These are phyloP conservation scores for Cryptus viduatorius DNA, from an alignment of 2,888 invertebrate species.

Conservation along the genomic window DNA sequence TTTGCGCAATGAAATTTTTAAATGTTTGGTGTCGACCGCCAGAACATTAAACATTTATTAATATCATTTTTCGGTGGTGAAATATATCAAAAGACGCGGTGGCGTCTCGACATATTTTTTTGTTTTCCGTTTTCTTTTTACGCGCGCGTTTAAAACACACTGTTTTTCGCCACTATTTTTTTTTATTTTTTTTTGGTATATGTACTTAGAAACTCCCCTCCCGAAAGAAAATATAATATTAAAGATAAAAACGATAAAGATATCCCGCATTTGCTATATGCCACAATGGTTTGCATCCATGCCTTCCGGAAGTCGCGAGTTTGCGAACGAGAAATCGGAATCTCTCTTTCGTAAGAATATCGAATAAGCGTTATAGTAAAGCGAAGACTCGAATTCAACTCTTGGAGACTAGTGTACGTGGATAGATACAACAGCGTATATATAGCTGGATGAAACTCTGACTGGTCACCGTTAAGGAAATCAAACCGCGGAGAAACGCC, in stretches of 20 bases:
- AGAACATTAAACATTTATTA: background rate
- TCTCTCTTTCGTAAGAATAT: background rate
- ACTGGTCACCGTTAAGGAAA: slow-evolving; percentile 72
- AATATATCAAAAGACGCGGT: no score
- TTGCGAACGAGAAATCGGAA: background rate
- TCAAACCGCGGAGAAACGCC: slow-evolving; percentile 68
- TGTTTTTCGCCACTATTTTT: no score
- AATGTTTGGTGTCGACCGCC: background rate
- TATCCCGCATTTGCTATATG: no score
- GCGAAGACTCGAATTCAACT: background rate
- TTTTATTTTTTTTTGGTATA: no score
- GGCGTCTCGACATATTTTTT: no score
- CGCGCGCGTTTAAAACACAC: no score
- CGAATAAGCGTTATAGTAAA: background rate
- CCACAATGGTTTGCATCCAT: no score
- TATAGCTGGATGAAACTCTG: slow-evolving; percentile 51
- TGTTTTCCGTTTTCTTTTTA: no score
- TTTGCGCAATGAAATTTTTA: slow-evolving; percentile 10
- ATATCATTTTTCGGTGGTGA: no score
- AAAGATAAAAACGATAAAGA: no score
- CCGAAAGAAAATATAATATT: no score
- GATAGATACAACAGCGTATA: background rate
- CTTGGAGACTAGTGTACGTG: background rate
- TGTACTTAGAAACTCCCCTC: no score
- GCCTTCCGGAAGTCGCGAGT: background rate